Conservation (phyloP, 2,113 vertebrate genomes). For the Peromyscus polionotus region DNA sequence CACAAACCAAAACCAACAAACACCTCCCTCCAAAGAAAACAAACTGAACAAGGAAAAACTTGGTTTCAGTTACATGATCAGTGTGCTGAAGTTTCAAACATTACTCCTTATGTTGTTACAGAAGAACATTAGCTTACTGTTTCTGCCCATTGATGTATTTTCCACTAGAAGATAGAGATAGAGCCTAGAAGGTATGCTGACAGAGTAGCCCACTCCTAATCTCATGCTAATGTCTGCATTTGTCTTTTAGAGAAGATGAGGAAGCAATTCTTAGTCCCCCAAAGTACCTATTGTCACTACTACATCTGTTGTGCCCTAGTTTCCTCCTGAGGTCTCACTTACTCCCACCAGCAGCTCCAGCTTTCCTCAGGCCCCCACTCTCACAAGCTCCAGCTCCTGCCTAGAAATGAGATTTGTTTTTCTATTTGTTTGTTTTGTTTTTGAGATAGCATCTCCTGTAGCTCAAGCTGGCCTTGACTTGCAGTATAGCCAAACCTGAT, state of each 20-base stretch:
- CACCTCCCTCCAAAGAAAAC: background rate
- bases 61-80: background rate
- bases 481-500: background rate
- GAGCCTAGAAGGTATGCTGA: background rate
- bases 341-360: background rate
- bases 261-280: background rate
- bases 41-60: background rate
- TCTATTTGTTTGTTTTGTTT: background rate
- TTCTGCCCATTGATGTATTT: background rate
- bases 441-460: background rate
- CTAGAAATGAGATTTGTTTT: background rate
- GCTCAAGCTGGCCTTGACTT: background rate
- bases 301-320: background rate
- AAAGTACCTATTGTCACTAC: background rate
- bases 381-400: no score
- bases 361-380: background rate
- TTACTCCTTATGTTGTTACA: background rate
- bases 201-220: background rate
- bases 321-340: background rate
- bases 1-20: background rate
- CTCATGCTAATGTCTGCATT: background rate
- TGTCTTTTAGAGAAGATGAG: background rate
- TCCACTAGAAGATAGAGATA: background rate
- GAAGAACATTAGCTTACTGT: background rate
- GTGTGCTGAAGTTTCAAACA: background rate